Percentiles rank a stretch among this genome's conserved stretches.
These are phyloP conservation scores for Coracias cyanogaster DNA, from an alignment of 2,797 vertebrate species.

Conservation along the genomic window DNA sequence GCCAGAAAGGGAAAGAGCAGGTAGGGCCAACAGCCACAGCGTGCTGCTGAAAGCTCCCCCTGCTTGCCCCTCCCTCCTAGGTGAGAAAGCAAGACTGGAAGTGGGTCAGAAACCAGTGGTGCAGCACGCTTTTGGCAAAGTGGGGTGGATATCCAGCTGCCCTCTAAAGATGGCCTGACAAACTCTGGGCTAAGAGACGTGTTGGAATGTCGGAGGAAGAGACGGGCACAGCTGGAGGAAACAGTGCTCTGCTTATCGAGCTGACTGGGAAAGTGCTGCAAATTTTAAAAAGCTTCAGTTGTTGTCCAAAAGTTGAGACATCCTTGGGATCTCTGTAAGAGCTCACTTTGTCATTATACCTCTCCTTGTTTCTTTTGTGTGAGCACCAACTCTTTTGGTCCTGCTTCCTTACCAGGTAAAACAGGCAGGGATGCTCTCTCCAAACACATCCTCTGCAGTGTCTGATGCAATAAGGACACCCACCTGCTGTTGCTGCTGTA, in stretches of 20 bases:
- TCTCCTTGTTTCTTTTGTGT: neutral
- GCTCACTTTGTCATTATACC: neutral
- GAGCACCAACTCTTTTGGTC: neutral
- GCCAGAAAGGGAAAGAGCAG: neutral
- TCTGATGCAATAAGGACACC: neutral
- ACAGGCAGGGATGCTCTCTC: neutral
- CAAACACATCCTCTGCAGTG: neutral
- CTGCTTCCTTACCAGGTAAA: neutral
- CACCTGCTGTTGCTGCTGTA: neutral
- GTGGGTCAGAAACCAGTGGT: neutral
- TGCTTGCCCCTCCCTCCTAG: neutral
- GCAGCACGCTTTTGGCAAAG: neutral
- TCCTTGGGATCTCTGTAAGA: neutral
- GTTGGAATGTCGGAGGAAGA: neutral
- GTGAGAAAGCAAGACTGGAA: neutral
- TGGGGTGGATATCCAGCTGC: neutral
- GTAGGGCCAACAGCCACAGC: neutral
- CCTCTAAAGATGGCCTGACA: neutral
- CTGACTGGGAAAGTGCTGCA: neutral
- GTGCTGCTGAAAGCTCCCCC: neutral
- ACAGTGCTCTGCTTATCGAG: neutral
- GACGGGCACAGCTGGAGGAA: neutral
- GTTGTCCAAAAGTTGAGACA: neutral
- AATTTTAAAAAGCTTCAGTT: neutral
- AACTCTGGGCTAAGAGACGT: neutral